Conservation (phyloP, 2,888 invertebrate species). For the Pristionchus fissidentatus region DNA sequence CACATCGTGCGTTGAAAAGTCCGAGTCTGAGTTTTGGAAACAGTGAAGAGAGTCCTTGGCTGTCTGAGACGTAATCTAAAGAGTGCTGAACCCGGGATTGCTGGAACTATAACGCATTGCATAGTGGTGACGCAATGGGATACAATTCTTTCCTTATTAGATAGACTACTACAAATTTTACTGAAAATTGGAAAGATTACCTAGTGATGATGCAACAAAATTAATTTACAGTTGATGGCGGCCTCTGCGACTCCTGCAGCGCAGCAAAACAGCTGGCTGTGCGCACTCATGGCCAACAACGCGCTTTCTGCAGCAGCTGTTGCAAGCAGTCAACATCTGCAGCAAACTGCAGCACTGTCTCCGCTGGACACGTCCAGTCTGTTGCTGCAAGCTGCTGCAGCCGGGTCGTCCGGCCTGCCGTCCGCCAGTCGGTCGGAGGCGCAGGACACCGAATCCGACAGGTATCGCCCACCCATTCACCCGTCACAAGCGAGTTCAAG, state of each 20-base stretch:
- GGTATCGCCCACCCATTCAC: neutral
- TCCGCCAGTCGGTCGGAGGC: constrained; percentile 1
- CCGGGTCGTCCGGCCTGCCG: constrained; percentile 22
- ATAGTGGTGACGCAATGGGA: neutral
- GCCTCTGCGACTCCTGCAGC: neutral
- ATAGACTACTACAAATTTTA: neutral
- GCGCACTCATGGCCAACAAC: constrained; percentile 41
- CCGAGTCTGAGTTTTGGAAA: constrained; percentile 29
- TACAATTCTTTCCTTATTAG: neutral
- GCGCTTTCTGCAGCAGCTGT: neutral
- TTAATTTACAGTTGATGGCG: constrained; percentile 25
- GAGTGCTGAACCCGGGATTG: too few species aligned
- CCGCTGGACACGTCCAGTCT: neutral
- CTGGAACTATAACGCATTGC: too few species aligned
- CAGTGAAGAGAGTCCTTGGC: constrained; percentile 22
- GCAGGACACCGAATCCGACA: constrained; percentile 43
- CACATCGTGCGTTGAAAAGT: too few species aligned
- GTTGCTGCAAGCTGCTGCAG: constrained; percentile 3
- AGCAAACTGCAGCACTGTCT: neutral
- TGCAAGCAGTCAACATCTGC: constrained; percentile 8
- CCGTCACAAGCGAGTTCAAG: neutral
- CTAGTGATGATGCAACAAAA: neutral
- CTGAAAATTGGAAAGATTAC: neutral
- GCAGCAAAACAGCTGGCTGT: constrained; percentile 16
- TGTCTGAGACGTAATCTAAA: neutral